phyloP scores from a whole-genome alignment of 2,797 vertebrate genomes.

The Allobates femoralis region DNA sequence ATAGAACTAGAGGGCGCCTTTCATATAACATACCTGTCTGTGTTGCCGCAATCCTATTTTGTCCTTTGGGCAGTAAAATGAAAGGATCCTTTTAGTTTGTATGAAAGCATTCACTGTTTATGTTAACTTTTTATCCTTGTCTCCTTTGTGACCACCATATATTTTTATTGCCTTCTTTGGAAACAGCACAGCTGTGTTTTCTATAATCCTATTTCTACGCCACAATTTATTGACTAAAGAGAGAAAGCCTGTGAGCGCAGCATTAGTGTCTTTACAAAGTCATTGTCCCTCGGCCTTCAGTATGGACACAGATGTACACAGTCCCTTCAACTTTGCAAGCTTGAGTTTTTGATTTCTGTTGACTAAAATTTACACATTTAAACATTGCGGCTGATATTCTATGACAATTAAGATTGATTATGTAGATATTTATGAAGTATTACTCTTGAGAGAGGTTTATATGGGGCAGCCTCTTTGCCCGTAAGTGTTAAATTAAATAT shows the following conservation, averaged over 20 bases:
- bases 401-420: not conserved
- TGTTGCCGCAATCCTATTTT: not conserved
- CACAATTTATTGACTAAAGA: not conserved
- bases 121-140: not conserved
- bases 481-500: too few relatives aligned
- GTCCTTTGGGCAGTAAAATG: not conserved
- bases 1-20: not conserved
- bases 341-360: not conserved
- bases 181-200: slow-evolving; percentile 12
- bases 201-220: not conserved
- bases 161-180: slow-evolving; percentile 1
- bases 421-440: too few relatives aligned
- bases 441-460: too few relatives aligned
- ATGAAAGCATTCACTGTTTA: not conserved
- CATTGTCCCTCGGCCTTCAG: not conserved
- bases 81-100: not conserved
- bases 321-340: not conserved
- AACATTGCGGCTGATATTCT: not conserved
- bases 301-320: not conserved
- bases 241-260: not conserved
- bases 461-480: too few relatives aligned
- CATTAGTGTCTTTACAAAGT: not conserved
- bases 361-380: not conserved
- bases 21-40: not conserved
- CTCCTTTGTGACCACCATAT: not conserved